Evolutionary conservation across 2,888 invertebrate species (phyloP).

Genomic region (Drosophila merina): DNA sequence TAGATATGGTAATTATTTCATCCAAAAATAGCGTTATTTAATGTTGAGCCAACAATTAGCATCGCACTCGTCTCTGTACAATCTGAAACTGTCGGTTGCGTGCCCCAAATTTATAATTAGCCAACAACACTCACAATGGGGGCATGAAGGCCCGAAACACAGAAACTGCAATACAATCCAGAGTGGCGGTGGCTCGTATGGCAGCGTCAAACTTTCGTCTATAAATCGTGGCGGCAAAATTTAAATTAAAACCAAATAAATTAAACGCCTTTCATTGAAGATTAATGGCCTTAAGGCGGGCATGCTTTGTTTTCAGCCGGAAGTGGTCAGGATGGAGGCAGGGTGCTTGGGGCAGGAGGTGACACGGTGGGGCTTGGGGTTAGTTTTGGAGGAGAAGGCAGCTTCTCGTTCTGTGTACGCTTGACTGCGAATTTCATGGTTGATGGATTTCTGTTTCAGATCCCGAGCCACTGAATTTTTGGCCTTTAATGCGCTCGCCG

Average conservation of each 20-base stretch:
- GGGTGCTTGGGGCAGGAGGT: neutral
- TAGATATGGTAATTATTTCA: slow-evolving; percentile 38
- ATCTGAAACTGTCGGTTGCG: slow-evolving; percentile 54
- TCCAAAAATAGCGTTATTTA: slow-evolving; percentile 25
- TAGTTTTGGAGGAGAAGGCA: slow-evolving; percentile 30
- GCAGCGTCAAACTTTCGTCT: slow-evolving; percentile 73
- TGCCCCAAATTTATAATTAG: slow-evolving; percentile 71
- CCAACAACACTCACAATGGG: slow-evolving; percentile 40
- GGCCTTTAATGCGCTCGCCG: slow-evolving; percentile 16
- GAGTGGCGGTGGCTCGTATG: slow-evolving; percentile 51
- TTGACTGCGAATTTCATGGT: slow-evolving; percentile 79
- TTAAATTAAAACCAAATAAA: slow-evolving; percentile 80
- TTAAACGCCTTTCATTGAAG: slow-evolving; percentile 81
- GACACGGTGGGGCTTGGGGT: slow-evolving; percentile 3
- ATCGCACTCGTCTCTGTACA: neutral
- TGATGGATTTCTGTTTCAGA: slow-evolving; percentile 69
- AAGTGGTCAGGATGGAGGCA: slow-evolving; percentile 22
- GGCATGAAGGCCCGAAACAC: slow-evolving; percentile 7
- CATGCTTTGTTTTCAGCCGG: slow-evolving; percentile 40
- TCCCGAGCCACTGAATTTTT: slow-evolving; percentile 16
- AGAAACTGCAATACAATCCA: slow-evolving; percentile 49
- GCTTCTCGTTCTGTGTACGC: slow-evolving; percentile 69
- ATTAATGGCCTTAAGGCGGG: slow-evolving; percentile 76
- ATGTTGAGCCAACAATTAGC: slow-evolving; percentile 39
- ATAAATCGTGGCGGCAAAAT: slow-evolving; percentile 77